Conservation (phyloP, 1,140 invertebrate genomes). For the Apis mellifera region Amel_HAv3.1 CM009939.2:7549001-7549500, state of each 20-base stretch:
- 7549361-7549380: conserved; percentile 87
- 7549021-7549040: conserved; percentile 94
- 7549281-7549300: conserved; percentile 87
- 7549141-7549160: not conserved
- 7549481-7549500: conserved; percentile 82
- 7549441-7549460: conserved; percentile 90
- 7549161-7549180: conserved; percentile 73
- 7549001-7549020: conserved; percentile 88
- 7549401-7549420: conserved; percentile 82
- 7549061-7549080: conserved; percentile 85
- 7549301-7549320: conserved; percentile 86
- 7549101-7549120: not conserved
- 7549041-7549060: conserved; percentile 93
- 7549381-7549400: conserved; percentile 85
- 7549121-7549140: not conserved
- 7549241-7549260: conserved; percentile 89
- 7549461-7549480: conserved; percentile 81
- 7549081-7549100: not conserved
- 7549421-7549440: conserved; percentile 86
- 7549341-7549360: conserved; percentile 89
- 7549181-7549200: conserved; percentile 83
- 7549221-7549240: conserved; percentile 93
- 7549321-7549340: conserved; percentile 95
- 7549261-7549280: conserved; percentile 88
- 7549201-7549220: conserved; percentile 90